Conservation (phyloP, 2,888 invertebrate genomes). For the Conus canariensis region DNA sequence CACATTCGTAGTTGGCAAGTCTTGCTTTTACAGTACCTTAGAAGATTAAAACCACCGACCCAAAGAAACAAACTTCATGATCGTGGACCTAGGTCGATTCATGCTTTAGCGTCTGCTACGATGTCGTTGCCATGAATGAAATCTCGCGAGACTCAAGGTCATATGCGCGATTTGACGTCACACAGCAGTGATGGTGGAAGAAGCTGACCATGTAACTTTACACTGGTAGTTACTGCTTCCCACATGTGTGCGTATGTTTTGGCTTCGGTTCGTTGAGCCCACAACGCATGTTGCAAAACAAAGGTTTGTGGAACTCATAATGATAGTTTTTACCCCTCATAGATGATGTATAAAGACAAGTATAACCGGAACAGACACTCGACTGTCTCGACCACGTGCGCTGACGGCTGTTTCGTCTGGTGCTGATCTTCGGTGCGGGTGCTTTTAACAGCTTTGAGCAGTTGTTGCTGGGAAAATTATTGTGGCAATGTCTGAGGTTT, state of each 20-base stretch:
- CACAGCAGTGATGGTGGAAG: not conserved
- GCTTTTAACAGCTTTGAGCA: too few relatives aligned
- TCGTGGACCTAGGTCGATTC: not conserved
- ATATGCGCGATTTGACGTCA: constrained; percentile 19
- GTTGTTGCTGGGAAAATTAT: too few relatives aligned
- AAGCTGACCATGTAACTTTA: not conserved
- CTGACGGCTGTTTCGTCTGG: too few relatives aligned
- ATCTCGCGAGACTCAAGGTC: not conserved
- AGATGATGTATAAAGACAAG: not conserved
- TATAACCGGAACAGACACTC: not conserved
- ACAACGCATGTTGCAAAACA: not conserved
- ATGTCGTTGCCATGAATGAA: constrained; percentile 41
- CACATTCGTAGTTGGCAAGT: not conserved
- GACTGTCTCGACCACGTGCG: too few relatives aligned
- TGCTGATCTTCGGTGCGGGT: too few relatives aligned
- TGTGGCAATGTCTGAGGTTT: too few relatives aligned
- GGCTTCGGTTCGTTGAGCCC: not conserved
- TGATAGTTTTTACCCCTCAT: not conserved
- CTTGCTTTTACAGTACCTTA: not conserved
- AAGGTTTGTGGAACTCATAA: not conserved
- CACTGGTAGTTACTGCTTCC: not conserved
- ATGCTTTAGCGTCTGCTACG: constrained; percentile 36
- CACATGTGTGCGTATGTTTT: not conserved
- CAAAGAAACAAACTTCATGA: not conserved
- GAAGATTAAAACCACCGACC: not conserved